A percentile compares a stretch with the other conserved stretches of the same genome.
These are phyloP conservation scores for Montipora capitata DNA, from an alignment of 92 coral and sea anemone species.

Conservation along the genomic window DNA sequence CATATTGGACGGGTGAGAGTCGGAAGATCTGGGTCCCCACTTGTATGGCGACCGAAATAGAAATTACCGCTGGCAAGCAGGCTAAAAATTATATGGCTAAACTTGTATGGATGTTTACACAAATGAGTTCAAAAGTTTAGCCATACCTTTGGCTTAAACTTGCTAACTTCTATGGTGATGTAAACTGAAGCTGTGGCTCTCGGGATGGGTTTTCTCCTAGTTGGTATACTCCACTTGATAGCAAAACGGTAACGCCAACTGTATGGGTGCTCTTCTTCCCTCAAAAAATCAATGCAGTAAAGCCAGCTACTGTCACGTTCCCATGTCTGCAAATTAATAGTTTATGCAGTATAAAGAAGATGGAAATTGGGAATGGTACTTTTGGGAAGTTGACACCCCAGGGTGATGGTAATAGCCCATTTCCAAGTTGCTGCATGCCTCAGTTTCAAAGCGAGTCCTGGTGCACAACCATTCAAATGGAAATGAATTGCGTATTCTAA, in stretches of 20 bases:
- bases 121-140: too few species aligned
- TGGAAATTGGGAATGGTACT: background rate
- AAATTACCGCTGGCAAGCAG: too few species aligned
- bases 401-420: too few species aligned
- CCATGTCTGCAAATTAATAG: conserved; percentile 86
- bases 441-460: too few species aligned
- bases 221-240: conserved; percentile 98
- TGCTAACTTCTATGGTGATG: conserved; percentile 97
- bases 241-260: conserved; percentile 97
- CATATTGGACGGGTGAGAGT: too few species aligned
- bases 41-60: too few species aligned
- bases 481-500: too few species aligned
- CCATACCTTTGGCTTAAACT: conserved; percentile 95
- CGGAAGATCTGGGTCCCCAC: too few species aligned
- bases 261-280: conserved; percentile 97
- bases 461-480: too few species aligned
- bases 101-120: too few species aligned
- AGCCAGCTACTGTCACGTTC: conserved; percentile 95
- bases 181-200: conserved; percentile 97
- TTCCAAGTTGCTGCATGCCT: too few species aligned
- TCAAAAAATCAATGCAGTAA: conserved; percentile 94
- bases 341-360: background rate
- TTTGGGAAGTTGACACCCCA: background rate
- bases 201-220: conserved; percentile 99
- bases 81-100: too few species aligned